These are phyloP conservation scores for Amaurobius ferox DNA, from an alignment of 2,888 invertebrate genomes.

Conservation along the genomic window DNA sequence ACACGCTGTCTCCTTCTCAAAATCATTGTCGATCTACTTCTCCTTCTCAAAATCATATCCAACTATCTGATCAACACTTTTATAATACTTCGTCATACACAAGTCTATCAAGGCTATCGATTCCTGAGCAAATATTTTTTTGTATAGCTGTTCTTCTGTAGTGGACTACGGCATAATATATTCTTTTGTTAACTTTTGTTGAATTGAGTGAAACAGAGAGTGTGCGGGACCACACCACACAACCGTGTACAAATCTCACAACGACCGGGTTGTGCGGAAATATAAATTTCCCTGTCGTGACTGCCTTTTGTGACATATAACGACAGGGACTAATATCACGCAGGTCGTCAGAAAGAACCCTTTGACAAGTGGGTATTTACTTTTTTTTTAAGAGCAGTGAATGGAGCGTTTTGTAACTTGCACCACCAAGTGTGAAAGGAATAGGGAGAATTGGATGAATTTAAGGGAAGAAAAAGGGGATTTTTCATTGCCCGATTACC, in stretches of 20 bases:
- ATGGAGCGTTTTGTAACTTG: neutral
- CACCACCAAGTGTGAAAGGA: neutral
- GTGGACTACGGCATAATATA: constrained; percentile 7
- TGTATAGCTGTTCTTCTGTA: no score
- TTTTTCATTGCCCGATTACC: no score
- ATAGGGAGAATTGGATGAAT: neutral
- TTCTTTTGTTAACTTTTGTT: constrained; percentile 5
- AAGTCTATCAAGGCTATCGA: no score
- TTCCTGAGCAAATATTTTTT: no score
- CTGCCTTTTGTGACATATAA: neutral
- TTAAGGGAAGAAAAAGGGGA: neutral
- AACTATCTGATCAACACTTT: no score
- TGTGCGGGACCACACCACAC: constrained; percentile 1
- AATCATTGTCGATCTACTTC: no score
- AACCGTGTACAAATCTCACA: neutral
- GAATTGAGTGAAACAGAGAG: constrained; percentile 3
- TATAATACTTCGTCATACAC: no score
- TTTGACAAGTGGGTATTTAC: neutral
- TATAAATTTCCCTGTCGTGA: neutral
- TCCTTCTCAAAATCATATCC: no score
- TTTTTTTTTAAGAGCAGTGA: neutral
- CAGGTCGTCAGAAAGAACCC: neutral
- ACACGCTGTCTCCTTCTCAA: no score
- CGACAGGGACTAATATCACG: constrained; percentile 10
- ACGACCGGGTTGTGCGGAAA: neutral